These are phyloP conservation scores for Setophaga petechia DNA, from an alignment of 2,113 vertebrate species.

Conservation along the genomic window DNA sequence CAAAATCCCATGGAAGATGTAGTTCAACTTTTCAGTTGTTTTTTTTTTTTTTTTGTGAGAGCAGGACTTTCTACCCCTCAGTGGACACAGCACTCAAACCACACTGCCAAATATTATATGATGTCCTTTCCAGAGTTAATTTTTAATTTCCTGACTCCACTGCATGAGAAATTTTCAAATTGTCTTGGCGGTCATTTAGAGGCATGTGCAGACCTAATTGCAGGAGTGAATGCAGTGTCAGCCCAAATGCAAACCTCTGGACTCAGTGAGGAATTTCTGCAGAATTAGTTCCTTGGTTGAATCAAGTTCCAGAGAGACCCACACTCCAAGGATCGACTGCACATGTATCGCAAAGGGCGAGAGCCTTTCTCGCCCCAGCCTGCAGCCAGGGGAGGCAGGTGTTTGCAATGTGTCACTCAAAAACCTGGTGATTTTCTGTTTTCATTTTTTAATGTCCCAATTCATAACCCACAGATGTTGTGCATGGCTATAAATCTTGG, in stretches of 20 bases:
- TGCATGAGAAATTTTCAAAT: slow-evolving; percentile 59
- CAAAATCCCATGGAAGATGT: not conserved
- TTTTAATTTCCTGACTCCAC: slow-evolving; percentile 76
- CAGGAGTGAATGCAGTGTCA: slow-evolving; percentile 58
- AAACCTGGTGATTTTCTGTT: not conserved
- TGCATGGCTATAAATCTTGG: not conserved
- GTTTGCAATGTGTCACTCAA: not conserved
- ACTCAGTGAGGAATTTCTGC: slow-evolving; percentile 49
- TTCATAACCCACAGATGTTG: not conserved
- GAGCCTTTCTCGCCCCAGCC: not conserved
- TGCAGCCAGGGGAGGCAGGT: slow-evolving; percentile 19
- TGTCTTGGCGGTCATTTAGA: slow-evolving; percentile 45
- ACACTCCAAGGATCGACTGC: not conserved
- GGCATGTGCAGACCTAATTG: slow-evolving; percentile 46
- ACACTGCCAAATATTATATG: slow-evolving; percentile 47
- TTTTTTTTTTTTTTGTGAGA: not conserved
- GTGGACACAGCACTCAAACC: slow-evolving; percentile 52
- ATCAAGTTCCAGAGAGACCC: slow-evolving; percentile 23
- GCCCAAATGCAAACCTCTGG: slow-evolving; percentile 48
- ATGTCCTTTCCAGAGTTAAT: slow-evolving; percentile 74
- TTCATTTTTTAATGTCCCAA: slow-evolving; percentile 19
- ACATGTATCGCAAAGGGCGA: not conserved
- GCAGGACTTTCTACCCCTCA: slow-evolving; percentile 27
- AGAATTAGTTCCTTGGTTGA: slow-evolving; percentile 47
- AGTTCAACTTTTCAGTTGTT: not conserved